Percentiles rank a stretch among this genome's conserved stretches.
Conservation (phyloP, 2,888 invertebrate species). For the Zele albiditarsus region DNA sequence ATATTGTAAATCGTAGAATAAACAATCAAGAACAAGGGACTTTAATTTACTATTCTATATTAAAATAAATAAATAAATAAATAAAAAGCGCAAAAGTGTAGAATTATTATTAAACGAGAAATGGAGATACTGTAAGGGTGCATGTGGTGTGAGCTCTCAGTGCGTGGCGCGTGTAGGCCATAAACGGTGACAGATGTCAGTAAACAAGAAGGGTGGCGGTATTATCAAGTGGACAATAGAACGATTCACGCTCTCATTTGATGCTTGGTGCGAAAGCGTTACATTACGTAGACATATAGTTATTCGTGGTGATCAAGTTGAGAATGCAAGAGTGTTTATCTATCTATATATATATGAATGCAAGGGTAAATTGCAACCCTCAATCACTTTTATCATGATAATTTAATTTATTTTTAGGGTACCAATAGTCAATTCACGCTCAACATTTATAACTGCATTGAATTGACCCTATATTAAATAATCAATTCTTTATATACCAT, state of each 20-base stretch:
- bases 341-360: background rate
- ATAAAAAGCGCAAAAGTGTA: conserved; percentile 28
- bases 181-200: conserved; percentile 71
- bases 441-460: conserved; percentile 39
- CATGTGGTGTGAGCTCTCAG: background rate
- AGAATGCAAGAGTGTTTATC: conserved; percentile 14
- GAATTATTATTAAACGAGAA: conserved; percentile 32
- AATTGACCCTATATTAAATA: conserved; percentile 35
- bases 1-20: no score
- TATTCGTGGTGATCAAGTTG: conserved; percentile 23
- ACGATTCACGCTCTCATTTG: conserved; percentile 59
- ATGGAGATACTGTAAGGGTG: background rate
- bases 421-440: conserved; percentile 67
- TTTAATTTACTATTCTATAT: no score
- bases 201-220: conserved; percentile 68
- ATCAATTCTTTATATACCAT: conserved; percentile 50
- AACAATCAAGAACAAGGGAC: no score
- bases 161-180: conserved; percentile 44
- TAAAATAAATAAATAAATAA: background rate
- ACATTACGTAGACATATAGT: conserved; percentile 33
- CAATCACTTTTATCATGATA: conserved; percentile 68
- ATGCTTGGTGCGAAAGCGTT: conserved; percentile 21
- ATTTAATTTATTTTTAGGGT: conserved; percentile 70
- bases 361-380: conserved; percentile 21
- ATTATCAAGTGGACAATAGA: conserved; percentile 70